phyloP scores from a whole-genome alignment of 2,113 vertebrate genomes.

The Lycaon pictus region DNA sequence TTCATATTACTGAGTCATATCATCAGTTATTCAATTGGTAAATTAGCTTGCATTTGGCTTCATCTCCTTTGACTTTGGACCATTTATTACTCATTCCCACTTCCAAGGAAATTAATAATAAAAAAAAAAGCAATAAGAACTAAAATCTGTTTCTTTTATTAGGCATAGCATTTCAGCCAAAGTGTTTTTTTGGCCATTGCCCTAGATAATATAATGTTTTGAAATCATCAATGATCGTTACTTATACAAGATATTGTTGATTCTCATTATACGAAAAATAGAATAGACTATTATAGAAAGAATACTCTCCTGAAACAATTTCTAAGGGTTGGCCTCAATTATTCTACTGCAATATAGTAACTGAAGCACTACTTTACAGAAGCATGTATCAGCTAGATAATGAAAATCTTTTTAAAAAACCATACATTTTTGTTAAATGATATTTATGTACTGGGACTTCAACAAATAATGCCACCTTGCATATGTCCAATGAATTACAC shows the following conservation, averaged over 20 bases:
- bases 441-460: neutral
- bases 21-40: neutral
- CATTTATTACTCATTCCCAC: neutral
- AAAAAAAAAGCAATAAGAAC: neutral
- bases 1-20: neutral
- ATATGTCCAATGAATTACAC: neutral
- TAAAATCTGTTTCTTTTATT: neutral
- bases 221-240: neutral
- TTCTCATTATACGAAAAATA: neutral
- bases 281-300: neutral
- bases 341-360: neutral
- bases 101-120: neutral
- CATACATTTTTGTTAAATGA: neutral
- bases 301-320: neutral
- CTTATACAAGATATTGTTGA: neutral
- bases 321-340: neutral
- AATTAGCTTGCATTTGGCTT: neutral
- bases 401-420: neutral
- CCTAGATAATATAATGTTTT: neutral
- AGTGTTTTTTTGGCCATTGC: neutral
- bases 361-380: neutral
- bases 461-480: neutral
- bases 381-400: neutral
- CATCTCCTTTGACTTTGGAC: neutral
- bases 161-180: neutral